A percentile compares a stretch with the other conserved stretches of the same genome.
Evolutionary conservation across 64 coral and sea anemone species (phyloP).

Genomic region (Catalaphyllia jardinei): DNA sequence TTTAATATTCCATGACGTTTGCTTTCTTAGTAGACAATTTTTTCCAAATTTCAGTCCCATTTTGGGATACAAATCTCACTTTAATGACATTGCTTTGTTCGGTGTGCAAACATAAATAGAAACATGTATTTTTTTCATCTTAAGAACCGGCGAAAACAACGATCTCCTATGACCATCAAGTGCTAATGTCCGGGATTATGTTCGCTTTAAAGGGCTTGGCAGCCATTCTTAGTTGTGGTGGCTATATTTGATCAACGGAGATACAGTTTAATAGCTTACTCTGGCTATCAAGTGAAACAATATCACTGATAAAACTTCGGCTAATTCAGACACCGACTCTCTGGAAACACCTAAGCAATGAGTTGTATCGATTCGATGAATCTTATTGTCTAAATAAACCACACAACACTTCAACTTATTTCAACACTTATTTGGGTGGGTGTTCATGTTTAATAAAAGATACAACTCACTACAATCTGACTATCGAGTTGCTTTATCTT

Average conservation of each 20-base stretch:
- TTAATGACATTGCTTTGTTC: too few relatives aligned
- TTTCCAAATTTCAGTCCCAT: too few relatives aligned
- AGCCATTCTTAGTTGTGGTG: conserved; percentile 8
- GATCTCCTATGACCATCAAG: too few relatives aligned
- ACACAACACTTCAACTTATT: neutral
- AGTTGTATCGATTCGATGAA: neutral
- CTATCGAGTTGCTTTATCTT: neutral
- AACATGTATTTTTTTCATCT: too few relatives aligned
- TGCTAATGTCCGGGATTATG: neutral
- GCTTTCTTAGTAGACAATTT: too few relatives aligned
- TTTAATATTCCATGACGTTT: too few relatives aligned
- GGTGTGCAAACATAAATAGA: too few relatives aligned
- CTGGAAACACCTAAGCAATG: neutral
- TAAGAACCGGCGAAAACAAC: too few relatives aligned
- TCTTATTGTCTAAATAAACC: neutral
- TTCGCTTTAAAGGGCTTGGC: neutral
- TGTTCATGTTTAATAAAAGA: neutral
- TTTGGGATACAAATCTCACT: too few relatives aligned
- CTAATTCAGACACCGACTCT: neutral
- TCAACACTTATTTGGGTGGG: neutral
- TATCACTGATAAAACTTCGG: neutral
- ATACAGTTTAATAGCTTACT: neutral
- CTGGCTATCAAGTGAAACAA: neutral
- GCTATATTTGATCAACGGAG: neutral
- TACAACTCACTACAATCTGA: neutral